Base-by-base conservation (phyloP, 2,797 vertebrate genomes). In the Eutrigla gurnardus region DNA sequence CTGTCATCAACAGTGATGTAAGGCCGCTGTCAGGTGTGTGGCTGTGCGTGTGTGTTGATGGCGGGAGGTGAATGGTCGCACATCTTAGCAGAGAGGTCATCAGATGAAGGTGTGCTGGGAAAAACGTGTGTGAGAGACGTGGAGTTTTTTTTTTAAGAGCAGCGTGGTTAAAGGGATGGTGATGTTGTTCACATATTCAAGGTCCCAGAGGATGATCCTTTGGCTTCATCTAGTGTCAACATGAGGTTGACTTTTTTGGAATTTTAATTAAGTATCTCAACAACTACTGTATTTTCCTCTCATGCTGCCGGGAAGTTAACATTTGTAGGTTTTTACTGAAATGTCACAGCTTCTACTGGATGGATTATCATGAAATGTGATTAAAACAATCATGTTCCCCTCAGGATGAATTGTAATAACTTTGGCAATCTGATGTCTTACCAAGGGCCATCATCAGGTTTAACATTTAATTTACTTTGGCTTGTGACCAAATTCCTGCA, bases 1-100 rank as follows among this genome's bases (percentile, higher is more conserved):
- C 66, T 80, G 83, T 81, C 80, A 80, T 77, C 73, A 74, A 36
- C 75, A 63, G 65, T 79, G 64, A 85, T 88, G 70, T 85, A 81
- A 76, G 58, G 60, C 73, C 3, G 12, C 71, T 78, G 74, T 82
- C 81, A 83, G 70, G 73, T 78, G 57, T 74, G 52, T 82, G 72
- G 76, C 70, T 77, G 46, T 54, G 37, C 47, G 59, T 65, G 4
- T 43, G 53, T 45, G 61, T 57, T 45, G 75, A 65, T 65, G 71
- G 83, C 73, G 85, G 65, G 69, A 85, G 65, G 69, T 62, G 62
- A 85, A 80, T 78, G 86, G 74, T 70, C 46, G 64, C 62, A 87
- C 78, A 70, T 66, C 64, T 83, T 32, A 33, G 35, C 42, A 69
- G 49, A 77, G 32, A 15, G 52, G 39, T 60, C 73, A 58, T 35